Evolutionary conservation across 1,140 invertebrate species (phyloP).

Genomic region (Nixonia krombeini): DNA sequence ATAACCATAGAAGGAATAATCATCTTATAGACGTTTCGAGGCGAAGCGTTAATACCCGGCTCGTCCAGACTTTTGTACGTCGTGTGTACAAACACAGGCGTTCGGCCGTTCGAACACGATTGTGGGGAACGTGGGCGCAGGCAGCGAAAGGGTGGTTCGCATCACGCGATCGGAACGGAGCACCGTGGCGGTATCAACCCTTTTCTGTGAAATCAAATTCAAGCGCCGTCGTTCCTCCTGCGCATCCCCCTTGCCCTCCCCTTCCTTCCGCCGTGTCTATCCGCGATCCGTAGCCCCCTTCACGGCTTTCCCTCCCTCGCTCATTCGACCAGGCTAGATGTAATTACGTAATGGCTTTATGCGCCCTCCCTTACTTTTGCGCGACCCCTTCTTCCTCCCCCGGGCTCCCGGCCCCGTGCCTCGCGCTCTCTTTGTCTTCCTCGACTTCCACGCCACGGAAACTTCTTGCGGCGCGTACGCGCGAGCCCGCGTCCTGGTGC

Average conservation of each 20-base stretch:
- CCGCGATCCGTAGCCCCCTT: constrained; percentile 21
- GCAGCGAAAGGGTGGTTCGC: constrained; percentile 53
- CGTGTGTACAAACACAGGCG: constrained; percentile 19
- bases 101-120: constrained; percentile 33
- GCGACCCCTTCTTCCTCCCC: neutral
- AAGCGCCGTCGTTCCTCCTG: constrained; percentile 24
- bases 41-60: too few relatives aligned
- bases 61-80: neutral
- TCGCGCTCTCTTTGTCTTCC: constrained; percentile 6
- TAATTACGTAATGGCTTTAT: constrained; percentile 67
- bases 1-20: neutral
- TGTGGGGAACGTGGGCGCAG: constrained; percentile 15
- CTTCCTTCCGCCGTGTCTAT: constrained; percentile 25
- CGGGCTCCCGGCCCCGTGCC: constrained; percentile 7
- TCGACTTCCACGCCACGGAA: constrained; percentile 20
- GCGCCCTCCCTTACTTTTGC: constrained; percentile 41
- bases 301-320: constrained; percentile 9
- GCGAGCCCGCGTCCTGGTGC: neutral
- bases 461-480: neutral
- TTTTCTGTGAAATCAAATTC: constrained; percentile 69
- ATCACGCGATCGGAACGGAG: constrained; percentile 63
- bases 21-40: neutral
- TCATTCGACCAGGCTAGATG: constrained; percentile 57
- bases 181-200: constrained; percentile 57
- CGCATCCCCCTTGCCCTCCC: constrained; percentile 15